Evolutionary conservation across 2,797 vertebrate genomes (phyloP).

Genomic region (Spondyliosoma cantharus): DNA sequence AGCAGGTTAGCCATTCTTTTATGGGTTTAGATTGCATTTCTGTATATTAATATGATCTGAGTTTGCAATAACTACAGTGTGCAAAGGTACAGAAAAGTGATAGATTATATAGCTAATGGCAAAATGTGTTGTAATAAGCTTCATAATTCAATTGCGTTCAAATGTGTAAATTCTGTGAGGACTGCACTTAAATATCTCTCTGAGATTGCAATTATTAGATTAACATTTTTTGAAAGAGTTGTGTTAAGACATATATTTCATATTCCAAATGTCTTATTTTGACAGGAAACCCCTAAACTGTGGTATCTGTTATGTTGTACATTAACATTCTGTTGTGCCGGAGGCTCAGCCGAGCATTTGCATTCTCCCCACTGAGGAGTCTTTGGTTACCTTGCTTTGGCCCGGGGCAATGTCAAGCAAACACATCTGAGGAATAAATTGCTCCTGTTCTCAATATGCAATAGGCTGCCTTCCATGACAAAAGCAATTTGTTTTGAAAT

Average conservation of each 20-base stretch:
- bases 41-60: not conserved
- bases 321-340: constrained; percentile 26
- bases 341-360: constrained; percentile 48
- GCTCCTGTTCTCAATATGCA: constrained; percentile 57
- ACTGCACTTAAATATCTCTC: not conserved
- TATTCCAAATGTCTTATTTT: not conserved
- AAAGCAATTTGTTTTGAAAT: constrained; percentile 68
- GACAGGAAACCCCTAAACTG: not conserved
- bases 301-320: constrained; percentile 15
- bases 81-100: not conserved
- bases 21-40: not conserved
- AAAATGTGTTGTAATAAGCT: not conserved
- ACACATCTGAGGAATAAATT: constrained; percentile 65
- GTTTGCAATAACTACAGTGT: not conserved
- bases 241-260: not conserved
- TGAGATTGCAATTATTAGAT: not conserved
- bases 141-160: no score
- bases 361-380: constrained; percentile 33
- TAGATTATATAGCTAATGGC: not conserved
- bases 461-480: constrained; percentile 52
- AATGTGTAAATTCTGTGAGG: not conserved
- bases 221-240: not conserved
- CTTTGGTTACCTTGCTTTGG: constrained; percentile 58
- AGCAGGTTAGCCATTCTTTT: not conserved
- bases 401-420: constrained; percentile 64